Base-by-base conservation (phyloP, 2,797 vertebrate genomes). In the Diglossa cyanea region DNA sequence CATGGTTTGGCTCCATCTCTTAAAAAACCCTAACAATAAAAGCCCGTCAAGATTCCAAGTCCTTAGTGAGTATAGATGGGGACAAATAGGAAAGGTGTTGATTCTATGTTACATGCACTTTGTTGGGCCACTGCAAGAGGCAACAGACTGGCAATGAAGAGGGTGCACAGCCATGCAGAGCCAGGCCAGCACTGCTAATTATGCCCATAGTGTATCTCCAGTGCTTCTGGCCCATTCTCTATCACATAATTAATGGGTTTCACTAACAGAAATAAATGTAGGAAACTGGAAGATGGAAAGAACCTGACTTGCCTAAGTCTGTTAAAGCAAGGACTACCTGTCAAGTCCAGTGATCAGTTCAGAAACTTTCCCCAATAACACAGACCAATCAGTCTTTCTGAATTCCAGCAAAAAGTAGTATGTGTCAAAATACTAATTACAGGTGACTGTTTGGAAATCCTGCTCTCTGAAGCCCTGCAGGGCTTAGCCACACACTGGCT, bases 371-470 rank as follows among this genome's bases (percentile, higher is more conserved):
- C 39, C 33, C 25, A 72, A 1, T 45, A 53, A 57, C 4, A 2
- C 18, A 50, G 45, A 50, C 47, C 25, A 75, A 87, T 58, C 33
- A 35, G 70, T 91, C 54, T 50, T 33, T 35, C 30, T 53, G 55
- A 88, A 84, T 6, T 73, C 75, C 39, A 65, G 30, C 48, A 85
- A 86, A 63, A 87, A 87, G 23, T 89, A 92, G 10, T n/a, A 65
- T 7, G 13, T 55, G 24, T 24, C 35, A 75, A 92, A 89, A 66
- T 44, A 39, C 67, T 92, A 83, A 87, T 60, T 39, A 31, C 0
- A 0, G 28, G 62, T 8, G 9, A 53, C n/a, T 0, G 1, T 23
- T 25, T 14, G 28, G 30, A 80, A 87, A 40, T 31, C 13, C 55
- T 24, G 37, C 33, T 11, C 40, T 28, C 15, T 28, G 40, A 61